Base-by-base conservation (phyloP, 2,888 invertebrate species). In the Salticus scenicus region DNA sequence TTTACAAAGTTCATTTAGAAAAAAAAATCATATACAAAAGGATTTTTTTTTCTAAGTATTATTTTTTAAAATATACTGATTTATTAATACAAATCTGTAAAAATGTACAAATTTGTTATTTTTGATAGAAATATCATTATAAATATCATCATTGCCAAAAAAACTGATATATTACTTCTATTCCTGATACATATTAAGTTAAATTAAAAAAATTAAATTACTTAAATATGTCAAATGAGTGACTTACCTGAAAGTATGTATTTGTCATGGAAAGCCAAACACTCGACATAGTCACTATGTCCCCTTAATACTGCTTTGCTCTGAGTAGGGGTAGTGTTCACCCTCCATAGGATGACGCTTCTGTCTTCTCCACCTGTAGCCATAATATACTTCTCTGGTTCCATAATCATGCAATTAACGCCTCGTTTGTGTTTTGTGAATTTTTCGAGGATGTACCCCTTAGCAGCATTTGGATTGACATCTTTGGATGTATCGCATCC, bases 341-440 rank as follows among this genome's bases (percentile, higher is more conserved):
- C 91, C 76, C 91, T 91, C 92, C 92, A 92, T 63, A 93, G 89
- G 28, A 92, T 88, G 1, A 91, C 91, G 0, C 91, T 92, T 84
- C 90, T 90, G 89, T 92, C 92, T 85, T 93, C 93, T 27, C 92
- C 91, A 17, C 92, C 92, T 1, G 92, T 92, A 0, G 91, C 92
- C 67, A 93, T 89, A 0, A 93, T 91, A 8, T 92, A 92, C 1
- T 90, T 90, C 88, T 93, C 92, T 75, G 92, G 92, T 79, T 92
- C 92, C n/a, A 92, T 89, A 0, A 91, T 90, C 91, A 92, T 91
- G 88, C 92, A 92, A 89, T 93, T 93, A 85, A 92, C 91, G 7
- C 92, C 92, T 8, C 90, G 89, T 37, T 90, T 90, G 88, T 92
- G 92, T 5, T 92, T 91, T 0, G 88, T 89, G 20, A 91, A 86